phyloP scores from a whole-genome alignment of 1,140 invertebrate genomes.

The Asbolus verrucosus region DNA sequence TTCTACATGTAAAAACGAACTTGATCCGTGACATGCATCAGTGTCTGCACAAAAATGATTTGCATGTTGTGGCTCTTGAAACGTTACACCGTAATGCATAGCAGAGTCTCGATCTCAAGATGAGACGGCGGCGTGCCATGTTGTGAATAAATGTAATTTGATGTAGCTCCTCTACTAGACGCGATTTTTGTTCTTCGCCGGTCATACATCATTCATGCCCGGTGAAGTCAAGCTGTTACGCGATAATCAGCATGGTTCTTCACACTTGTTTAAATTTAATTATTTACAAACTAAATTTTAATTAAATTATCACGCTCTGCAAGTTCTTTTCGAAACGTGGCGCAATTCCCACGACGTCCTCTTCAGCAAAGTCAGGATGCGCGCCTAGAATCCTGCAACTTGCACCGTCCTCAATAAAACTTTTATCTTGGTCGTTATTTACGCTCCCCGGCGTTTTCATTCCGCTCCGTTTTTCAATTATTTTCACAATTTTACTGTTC shows the following conservation, averaged over 20 bases:
- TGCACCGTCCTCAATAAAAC: not conserved
- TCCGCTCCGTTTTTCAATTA: conserved; percentile 6
- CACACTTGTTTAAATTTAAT: conserved; percentile 2
- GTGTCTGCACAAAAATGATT: conserved; percentile 6
- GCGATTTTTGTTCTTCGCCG: conserved; percentile 6
- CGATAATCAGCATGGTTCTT: too few species aligned
- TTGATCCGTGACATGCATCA: conserved; percentile 11
- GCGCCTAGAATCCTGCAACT: not conserved
- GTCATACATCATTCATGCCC: conserved; percentile 36
- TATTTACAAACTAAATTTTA: not conserved
- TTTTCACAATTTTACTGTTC: conserved; percentile 2
- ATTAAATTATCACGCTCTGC: conserved; percentile 4
- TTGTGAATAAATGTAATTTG: conserved; percentile 16
- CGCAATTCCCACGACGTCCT: conserved; percentile 15
- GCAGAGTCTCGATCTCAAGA: not conserved
- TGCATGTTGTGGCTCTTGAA: not conserved
- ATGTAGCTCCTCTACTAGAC: not conserved
- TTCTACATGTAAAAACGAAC: conserved; percentile 9
- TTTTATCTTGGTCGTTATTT: not conserved
- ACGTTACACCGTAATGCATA: not conserved
- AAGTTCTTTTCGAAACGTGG: not conserved
- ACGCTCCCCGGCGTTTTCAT: too few species aligned
- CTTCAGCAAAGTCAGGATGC: not conserved
- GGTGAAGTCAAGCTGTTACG: not conserved
- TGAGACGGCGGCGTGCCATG: not conserved